Percentiles rank a stretch among this genome's conserved stretches.
These are phyloP conservation scores for Himantopus leucocephalus DNA, from an alignment of 2,113 vertebrate species.

Conservation along the genomic window DNA sequence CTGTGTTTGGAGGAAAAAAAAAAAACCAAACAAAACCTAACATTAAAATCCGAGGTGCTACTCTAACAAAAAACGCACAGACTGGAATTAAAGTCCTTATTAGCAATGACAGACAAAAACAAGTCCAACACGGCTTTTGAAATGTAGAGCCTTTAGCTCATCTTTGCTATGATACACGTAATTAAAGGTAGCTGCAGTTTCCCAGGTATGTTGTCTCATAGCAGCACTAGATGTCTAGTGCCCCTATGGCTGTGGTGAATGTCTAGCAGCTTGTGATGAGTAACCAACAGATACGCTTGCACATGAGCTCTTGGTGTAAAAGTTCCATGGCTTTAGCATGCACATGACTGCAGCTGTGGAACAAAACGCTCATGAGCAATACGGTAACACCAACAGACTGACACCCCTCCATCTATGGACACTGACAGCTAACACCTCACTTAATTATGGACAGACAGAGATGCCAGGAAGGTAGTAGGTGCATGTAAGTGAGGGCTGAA, in stretches of 20 bases:
- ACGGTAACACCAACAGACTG: not conserved
- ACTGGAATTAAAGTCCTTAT: not conserved
- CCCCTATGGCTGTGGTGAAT: not conserved
- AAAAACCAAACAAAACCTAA: not conserved
- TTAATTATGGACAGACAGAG: not conserved
- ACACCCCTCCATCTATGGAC: not conserved
- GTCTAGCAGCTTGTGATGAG: not conserved
- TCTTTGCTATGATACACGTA: not conserved
- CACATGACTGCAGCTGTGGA: not conserved
- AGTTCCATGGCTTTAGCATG: accelerated
- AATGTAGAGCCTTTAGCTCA: not conserved
- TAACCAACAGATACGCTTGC: not conserved
- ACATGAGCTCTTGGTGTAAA: not conserved
- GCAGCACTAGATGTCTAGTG: not conserved
- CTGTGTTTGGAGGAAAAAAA: too few species aligned
- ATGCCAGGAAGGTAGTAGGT: not conserved
- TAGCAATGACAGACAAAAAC: not conserved
- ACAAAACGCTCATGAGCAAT: not conserved
- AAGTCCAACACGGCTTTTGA: not conserved
- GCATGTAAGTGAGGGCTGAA: accelerated
- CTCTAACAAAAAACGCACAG: not conserved
- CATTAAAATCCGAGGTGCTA: not conserved
- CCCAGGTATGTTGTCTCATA: not conserved
- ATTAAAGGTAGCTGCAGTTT: not conserved
- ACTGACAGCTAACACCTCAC: not conserved